Base-by-base conservation (phyloP, 2,797 vertebrate species). In the Aplochiton taeniatus region DNA sequence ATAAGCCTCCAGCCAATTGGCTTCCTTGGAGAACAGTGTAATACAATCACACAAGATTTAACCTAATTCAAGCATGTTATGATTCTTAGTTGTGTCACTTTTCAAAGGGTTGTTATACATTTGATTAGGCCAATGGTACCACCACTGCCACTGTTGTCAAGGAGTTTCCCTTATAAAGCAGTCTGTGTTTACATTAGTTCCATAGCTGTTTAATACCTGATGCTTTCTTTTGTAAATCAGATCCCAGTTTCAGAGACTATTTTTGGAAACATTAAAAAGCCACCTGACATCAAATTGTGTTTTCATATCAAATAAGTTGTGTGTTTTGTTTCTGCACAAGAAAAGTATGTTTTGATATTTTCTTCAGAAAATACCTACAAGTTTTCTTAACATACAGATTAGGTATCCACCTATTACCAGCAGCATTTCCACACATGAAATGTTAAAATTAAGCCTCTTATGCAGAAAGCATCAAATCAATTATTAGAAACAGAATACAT, bases 201-300 rank as follows among this genome's bases (percentile, higher is more conserved):
- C 84, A 85, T 81, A 85, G 72, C 69, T 85, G 81, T 74, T 76
- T 76, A 71, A 88, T 75, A 69, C 78, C 31, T 51, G 31, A 84
- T 86, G 83, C 86, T 84, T 85, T 75, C 84, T 89, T 89, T 90
- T 91, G 86, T 90, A 89, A 88, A 90, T 84, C 85, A 79, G 86
- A 82, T 85, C 86, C 80, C 83, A 78, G 69, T 88, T 89, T 85
- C 81, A 91, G 87, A 89, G 83, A 88, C 85, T 89, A 89, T 90
- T 90, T 90, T 90, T 90, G 80, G 81, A 88, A 88, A 88, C 86
- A 90, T 88, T 87, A 90, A 89, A 90, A 84, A 83, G 76, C 83
- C 84, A 82, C 78, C 84, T 88, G 85, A 85, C 88, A 87, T 88
- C 79, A 84, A 42, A 71, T 16, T 70, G 20, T 3, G 45, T 61